A percentile compares a stretch with the other conserved stretches of the same genome.
These are phyloP conservation scores for Coenonympha glycerion DNA, from an alignment of 2,888 invertebrate species.

Conservation along the genomic window DNA sequence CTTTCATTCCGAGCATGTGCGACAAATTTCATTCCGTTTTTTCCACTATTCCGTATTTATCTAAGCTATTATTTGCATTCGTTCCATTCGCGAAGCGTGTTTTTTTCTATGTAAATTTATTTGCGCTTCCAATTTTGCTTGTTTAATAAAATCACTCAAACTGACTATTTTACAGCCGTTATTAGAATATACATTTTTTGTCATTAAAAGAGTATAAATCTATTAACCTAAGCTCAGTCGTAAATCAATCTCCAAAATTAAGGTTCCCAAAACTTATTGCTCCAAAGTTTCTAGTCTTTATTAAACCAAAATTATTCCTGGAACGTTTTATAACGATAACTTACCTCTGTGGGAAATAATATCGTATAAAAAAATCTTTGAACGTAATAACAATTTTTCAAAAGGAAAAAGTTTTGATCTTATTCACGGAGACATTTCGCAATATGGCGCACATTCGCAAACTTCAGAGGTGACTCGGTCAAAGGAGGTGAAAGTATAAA, in stretches of 20 bases:
- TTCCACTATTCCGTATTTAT: constrained; percentile 12
- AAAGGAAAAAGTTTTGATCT: constrained; percentile 46
- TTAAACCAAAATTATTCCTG: background rate
- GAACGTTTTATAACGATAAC: constrained; percentile 2
- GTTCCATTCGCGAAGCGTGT: background rate
- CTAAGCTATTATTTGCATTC: constrained; percentile 14
- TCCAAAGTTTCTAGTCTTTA: too few relatives aligned
- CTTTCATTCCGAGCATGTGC: constrained; percentile 8
- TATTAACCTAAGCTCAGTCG: background rate
- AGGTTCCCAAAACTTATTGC: background rate
- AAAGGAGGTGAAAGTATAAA: constrained; percentile 51
- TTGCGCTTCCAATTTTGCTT: constrained; percentile 6
- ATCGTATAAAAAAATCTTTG: constrained; percentile 19
- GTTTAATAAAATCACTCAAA: constrained; percentile 3
- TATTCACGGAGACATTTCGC: constrained; percentile 52
- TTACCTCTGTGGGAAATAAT: background rate
- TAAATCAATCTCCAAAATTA: background rate
- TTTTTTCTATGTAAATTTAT: constrained; percentile 7
- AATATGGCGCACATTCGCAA: constrained; percentile 50
- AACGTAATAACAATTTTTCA: constrained; percentile 23
- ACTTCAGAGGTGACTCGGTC: constrained; percentile 56
- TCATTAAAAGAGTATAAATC: too few relatives aligned
- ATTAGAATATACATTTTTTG: background rate
- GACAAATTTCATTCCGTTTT: constrained; percentile 11
- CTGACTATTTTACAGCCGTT: background rate